phyloP scores from a whole-genome alignment of 1,140 invertebrate genomes.

The Listronotus oregonensis region DNA sequence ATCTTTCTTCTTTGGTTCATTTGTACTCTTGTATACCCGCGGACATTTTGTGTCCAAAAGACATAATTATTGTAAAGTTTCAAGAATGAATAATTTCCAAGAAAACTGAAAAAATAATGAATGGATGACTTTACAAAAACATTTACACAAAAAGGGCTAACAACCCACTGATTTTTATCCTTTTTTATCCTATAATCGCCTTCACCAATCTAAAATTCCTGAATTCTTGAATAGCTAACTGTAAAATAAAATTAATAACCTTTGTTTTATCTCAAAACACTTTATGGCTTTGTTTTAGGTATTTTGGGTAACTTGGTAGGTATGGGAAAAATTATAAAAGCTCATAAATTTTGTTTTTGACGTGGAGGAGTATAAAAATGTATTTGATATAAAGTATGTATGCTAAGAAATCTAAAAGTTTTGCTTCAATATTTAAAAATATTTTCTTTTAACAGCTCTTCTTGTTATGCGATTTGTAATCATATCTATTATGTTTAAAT shows the following conservation, averaged over 20 bases:
- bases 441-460: too few species aligned
- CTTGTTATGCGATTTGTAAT: too few species aligned
- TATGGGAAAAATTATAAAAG: neutral
- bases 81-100: constrained; percentile 14
- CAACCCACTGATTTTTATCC: constrained; percentile 22
- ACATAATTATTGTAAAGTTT: neutral
- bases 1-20: too few species aligned
- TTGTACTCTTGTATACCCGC: too few species aligned
- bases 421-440: too few species aligned
- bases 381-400: too few species aligned
- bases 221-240: constrained; percentile 25
- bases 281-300: constrained; percentile 13
- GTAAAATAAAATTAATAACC: constrained; percentile 27
- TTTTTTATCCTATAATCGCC: constrained; percentile 7
- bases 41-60: too few species aligned
- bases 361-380: too few species aligned
- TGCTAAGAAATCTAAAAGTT: too few species aligned
- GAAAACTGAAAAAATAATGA: constrained; percentile 18
- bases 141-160: constrained; percentile 25
- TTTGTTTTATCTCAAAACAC: constrained; percentile 16
- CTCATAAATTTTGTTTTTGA: neutral
- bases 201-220: constrained; percentile 22
- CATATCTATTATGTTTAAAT: too few species aligned
- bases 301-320: constrained; percentile 16
- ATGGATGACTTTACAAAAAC: constrained; percentile 6